Percentiles rank a stretch among this genome's conserved stretches.
These are phyloP conservation scores for Elaphurus davidianus DNA, from an alignment of 2,113 vertebrate genomes.

Conservation along the genomic window DNA sequence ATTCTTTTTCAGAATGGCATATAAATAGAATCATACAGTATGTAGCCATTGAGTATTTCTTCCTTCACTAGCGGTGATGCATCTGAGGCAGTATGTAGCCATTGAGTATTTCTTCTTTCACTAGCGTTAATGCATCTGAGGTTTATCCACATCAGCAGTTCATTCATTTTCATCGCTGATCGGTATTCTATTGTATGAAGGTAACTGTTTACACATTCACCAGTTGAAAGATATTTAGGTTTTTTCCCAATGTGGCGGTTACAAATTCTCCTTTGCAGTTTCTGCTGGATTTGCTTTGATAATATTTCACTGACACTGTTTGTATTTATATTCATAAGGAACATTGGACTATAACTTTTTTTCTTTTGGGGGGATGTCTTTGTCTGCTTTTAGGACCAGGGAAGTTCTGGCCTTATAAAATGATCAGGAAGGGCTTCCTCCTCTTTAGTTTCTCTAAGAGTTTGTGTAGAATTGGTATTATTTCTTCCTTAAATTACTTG, in stretches of 20 bases:
- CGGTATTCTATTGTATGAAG: neutral
- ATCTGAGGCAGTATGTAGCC: neutral
- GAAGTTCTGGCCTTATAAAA: neutral
- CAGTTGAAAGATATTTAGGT: neutral
- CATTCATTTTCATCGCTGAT: neutral
- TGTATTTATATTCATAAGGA: slow-evolving; percentile 9
- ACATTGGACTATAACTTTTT: neutral
- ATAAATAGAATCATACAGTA: neutral
- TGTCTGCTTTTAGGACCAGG: neutral
- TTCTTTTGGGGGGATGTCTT: neutral
- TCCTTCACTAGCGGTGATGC: neutral
- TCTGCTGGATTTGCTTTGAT: neutral
- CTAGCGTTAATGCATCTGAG: neutral
- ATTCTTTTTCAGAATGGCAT: neutral
- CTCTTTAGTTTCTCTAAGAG: slow-evolving; percentile 15
- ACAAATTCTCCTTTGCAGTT: neutral
- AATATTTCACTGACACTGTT: slow-evolving; percentile 10
- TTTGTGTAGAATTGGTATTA: neutral
- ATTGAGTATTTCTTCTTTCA: neutral
- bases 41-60: neutral
- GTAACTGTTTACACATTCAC: neutral
- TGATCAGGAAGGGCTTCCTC: neutral
- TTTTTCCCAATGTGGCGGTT: neutral
- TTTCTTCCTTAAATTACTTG: slow-evolving; percentile 30
- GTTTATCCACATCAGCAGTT: neutral